Percentiles rank a stretch among this genome's conserved stretches.
Conservation (phyloP, 2,797 vertebrate genomes). For the Ciconia nigra region DNA sequence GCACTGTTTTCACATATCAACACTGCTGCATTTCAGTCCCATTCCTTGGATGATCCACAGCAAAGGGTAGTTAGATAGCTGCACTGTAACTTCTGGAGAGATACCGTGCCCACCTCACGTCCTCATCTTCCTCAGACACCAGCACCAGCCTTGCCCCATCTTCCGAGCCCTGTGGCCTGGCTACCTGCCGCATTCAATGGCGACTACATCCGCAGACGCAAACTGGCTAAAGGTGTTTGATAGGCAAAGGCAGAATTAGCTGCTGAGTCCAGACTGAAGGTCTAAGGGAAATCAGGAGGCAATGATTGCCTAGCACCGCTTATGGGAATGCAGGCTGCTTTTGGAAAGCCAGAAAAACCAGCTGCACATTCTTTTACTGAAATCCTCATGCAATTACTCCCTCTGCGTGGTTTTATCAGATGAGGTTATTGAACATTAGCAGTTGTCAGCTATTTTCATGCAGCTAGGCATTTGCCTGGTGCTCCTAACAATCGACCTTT, state of each 20-base stretch:
- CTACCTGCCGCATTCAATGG: neutral
- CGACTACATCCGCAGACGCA: neutral
- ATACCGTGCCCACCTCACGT: accelerated
- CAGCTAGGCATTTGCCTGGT: neutral
- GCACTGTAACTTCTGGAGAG: neutral
- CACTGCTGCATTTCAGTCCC: neutral
- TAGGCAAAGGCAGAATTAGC: neutral
- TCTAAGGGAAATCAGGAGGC: neutral
- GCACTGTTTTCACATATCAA: neutral
- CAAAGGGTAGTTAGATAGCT: neutral
- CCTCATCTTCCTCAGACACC: neutral
- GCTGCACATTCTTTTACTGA: slow-evolving; percentile 3
- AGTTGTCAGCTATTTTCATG: slow-evolving; percentile 41
- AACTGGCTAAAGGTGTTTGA: neutral
- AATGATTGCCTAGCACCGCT: neutral
- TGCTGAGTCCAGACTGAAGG: neutral
- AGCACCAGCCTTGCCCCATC: neutral
- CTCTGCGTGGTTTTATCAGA: neutral
- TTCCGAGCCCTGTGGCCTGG: neutral
- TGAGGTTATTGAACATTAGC: neutral
- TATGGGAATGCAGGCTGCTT: neutral
- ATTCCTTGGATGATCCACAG: neutral
- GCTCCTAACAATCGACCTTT: neutral
- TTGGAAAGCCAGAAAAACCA: slow-evolving; percentile 26
- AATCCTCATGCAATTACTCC: neutral